Base-by-base conservation (phyloP, 2,113 vertebrate species). In the Notothenia coriiceps region DNA sequence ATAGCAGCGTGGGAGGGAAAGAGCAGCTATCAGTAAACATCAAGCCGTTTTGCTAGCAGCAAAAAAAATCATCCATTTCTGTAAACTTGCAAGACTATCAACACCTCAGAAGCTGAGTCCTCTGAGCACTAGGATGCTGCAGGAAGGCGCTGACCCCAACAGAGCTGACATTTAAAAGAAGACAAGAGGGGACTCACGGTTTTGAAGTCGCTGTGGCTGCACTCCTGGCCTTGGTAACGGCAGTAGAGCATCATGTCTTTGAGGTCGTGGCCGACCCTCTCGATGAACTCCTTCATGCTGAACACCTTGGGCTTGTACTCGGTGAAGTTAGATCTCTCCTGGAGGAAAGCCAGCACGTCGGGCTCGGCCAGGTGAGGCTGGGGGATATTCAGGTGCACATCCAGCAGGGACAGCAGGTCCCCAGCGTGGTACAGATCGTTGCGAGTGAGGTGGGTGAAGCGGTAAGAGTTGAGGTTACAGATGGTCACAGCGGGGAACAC, bases 241-340 rank as follows among this genome's bases (percentile, higher is more conserved):
- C 98, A 99, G 91, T 98, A 98, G 14, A 99, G 96, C 96, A 99
- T 96, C 98, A 99, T 99, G 84, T 99, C 98, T 89, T 96, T 96
- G 74, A 99, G 95, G 91, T 98, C 97, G 0, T 99, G 98, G 75
- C 98, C 98, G 47, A 98, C 97, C 0, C 98, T 94, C 0, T 98
- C 97, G 22, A 96, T 93, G 93, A 99, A 99, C 94, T 99, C 98
- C 83, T 95, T 95, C 98, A 99, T 99, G 95, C 96, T 97, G 95
- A 99, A 99, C 50, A 96, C 92, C 82, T 96, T 97, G 44, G 98
- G 97, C 74, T 95, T 96, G 86, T 99, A 99, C 83, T 96, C 95
- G 17, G 96, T 97, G 90, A 99, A 99, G 94, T 99, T 97, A 89
- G 98, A 93, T 78, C 95, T 97, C 77, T 98, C 96, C 59, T 92